phyloP scores from a whole-genome alignment of 2,113 vertebrate species.

The Chloebia gouldiae region DNA sequence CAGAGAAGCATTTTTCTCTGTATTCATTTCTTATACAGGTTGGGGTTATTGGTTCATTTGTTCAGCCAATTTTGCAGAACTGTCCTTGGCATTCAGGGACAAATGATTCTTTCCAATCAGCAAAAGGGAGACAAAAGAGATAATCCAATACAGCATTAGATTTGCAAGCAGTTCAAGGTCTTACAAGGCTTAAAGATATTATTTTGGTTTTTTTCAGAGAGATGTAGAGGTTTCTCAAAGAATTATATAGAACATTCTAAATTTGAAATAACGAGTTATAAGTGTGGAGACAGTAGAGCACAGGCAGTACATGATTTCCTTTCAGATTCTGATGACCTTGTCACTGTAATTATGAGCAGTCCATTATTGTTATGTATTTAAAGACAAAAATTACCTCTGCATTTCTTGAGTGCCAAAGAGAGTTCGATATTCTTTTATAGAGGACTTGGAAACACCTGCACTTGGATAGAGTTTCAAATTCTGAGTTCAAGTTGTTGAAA shows the following conservation, averaged over 20 bases:
- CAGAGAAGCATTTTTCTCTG: background rate
- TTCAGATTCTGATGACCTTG: slow-evolving; percentile 7
- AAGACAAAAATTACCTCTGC: background rate
- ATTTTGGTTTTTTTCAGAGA: background rate
- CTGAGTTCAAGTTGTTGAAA: background rate
- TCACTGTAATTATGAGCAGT: background rate
- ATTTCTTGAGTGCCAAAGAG: background rate
- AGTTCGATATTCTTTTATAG: background rate
- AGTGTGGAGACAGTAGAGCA: background rate
- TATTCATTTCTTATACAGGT: background rate
- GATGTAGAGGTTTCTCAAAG: background rate
- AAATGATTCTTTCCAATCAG: slow-evolving; percentile 41
- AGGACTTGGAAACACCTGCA: background rate
- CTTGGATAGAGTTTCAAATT: background rate
- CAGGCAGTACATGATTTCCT: background rate
- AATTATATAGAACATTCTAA: background rate
- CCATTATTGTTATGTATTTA: background rate
- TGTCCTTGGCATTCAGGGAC: slow-evolving; percentile 28
- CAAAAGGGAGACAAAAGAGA: slow-evolving; percentile 45
- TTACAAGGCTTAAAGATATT: background rate
- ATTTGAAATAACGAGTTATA: background rate
- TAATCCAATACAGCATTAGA: slow-evolving; percentile 29
- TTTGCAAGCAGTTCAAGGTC: slow-evolving; percentile 40
- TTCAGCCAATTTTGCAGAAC: slow-evolving; percentile 38
- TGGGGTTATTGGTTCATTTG: slow-evolving; percentile 20